Base-by-base conservation (phyloP, 2,797 vertebrate genomes). In the Cossypha heuglini region DNA sequence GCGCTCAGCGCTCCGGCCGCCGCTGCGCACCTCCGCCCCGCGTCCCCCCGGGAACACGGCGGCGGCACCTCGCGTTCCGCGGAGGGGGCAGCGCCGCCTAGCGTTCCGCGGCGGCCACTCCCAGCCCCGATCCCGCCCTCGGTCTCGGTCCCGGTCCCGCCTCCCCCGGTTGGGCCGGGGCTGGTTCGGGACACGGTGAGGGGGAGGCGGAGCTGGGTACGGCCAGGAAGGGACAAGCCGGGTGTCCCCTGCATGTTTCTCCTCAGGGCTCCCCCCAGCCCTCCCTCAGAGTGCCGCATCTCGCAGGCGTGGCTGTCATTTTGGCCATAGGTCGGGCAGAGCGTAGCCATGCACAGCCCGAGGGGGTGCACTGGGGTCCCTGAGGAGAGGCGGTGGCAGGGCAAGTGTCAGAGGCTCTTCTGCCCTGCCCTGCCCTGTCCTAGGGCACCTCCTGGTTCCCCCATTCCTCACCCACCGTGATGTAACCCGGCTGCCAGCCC, bases 121-220 rank as follows among this genome's bases (percentile, higher is more conserved):
- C 29, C 49, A 16, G 33, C 21, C 9, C 46, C 4, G 45, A 5
- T 43, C 42, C 18, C 42, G 42, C 42, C 28, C 25, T 16, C 21
- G 54, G 12, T 37, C 11, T 8, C 1, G 18, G 55, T 5, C 1
- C 9, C 2, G 49, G 13, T 22, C 10, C 10, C 9, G 25, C 26
- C 26, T 10, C 40, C 40, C 46, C 7, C 28, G 11, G 20, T 5
- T 12, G 54, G 54, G 54, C 54, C 54, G 54, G 21, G 14, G 9
- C 33, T 15, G 19, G 10, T 7, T 29, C 16, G 3, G 18, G 14
- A 6, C 8, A 0, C 22, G 21, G 33, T 6, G 35, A 10, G 6
- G 3, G 6, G 3, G 10, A 1, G 3, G 8, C 42, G 2, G 16
- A 6, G 38, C 24, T 3, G 3, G 6, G 5, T 0, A 0, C 1